These are phyloP conservation scores for Pocillopora verrucosa DNA, from an alignment of 64 coral and sea anemone genomes.

Conservation along the genomic window DNA sequence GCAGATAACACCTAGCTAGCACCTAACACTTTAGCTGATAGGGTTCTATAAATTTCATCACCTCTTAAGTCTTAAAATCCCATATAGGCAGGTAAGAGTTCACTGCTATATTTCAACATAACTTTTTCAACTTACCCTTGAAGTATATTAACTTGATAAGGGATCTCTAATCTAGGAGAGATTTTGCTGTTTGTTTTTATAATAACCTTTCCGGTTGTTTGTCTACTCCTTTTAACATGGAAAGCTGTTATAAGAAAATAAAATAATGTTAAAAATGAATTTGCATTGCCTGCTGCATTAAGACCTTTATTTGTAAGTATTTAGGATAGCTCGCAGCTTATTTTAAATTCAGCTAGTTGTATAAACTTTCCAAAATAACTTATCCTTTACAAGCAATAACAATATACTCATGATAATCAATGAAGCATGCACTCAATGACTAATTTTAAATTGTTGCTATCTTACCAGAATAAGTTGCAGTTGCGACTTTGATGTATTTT, in stretches of 20 bases:
- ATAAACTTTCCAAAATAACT: no score
- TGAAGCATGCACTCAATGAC: neutral
- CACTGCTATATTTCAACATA: neutral
- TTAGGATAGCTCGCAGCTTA: no score
- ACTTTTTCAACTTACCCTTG: constrained; percentile 70
- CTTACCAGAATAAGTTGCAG: constrained; percentile 86
- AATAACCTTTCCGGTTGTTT: constrained; percentile 81
- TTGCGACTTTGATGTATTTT: constrained; percentile 83
- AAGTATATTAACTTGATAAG: constrained; percentile 92
- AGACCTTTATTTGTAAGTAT: no score
- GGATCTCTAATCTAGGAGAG: constrained; percentile 75
- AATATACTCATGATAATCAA: no score
- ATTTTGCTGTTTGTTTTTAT: constrained; percentile 93
- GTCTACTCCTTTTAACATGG: constrained; percentile 84
- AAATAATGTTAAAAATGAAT: neutral
- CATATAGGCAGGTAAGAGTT: no score
- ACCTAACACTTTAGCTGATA: no score
- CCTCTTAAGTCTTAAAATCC: no score
- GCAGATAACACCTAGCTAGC: no score
- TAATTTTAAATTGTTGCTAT: neutral
- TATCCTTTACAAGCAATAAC: no score
- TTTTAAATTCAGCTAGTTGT: no score
- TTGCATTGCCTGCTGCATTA: neutral
- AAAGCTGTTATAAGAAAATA: constrained; percentile 53
- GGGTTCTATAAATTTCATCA: no score